These are phyloP conservation scores for Oryzias celebensis DNA, from an alignment of 2,113 vertebrate genomes.

Conservation along the genomic window DNA sequence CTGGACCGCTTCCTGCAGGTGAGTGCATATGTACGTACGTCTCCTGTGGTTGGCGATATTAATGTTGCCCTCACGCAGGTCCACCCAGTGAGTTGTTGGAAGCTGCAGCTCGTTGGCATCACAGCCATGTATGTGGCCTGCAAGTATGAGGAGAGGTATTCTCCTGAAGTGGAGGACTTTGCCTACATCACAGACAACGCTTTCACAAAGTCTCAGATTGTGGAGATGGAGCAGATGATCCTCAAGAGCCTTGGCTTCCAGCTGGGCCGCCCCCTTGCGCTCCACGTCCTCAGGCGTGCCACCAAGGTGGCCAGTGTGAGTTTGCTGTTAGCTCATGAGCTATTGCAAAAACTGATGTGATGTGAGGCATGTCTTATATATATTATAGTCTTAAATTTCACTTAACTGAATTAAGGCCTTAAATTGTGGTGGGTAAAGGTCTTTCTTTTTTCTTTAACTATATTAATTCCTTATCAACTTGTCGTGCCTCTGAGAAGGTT, in stretches of 20 bases:
- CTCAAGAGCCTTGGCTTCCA: slow-evolving; percentile 83
- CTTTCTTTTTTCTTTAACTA: too few species aligned
- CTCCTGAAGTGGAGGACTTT: slow-evolving; percentile 86
- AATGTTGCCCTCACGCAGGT: slow-evolving; percentile 66
- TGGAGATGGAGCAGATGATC: slow-evolving; percentile 87
- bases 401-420: too few species aligned
- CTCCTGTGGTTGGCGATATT: not conserved
- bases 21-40: not conserved
- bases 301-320: slow-evolving; percentile 88
- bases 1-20: slow-evolving; percentile 88
- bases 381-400: too few species aligned
- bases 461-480: too few species aligned
- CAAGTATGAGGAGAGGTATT: slow-evolving; percentile 92
- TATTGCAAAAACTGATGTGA: not conserved
- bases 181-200: slow-evolving; percentile 92
- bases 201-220: slow-evolving; percentile 83
- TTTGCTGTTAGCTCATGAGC: not conserved
- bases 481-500: too few species aligned
- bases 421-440: too few species aligned
- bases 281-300: slow-evolving; percentile 91
- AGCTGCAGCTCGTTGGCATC: slow-evolving; percentile 90
- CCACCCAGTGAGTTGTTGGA: slow-evolving; percentile 83
- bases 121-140: slow-evolving; percentile 89
- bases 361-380: too few species aligned
- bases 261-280: slow-evolving; percentile 88